These are phyloP conservation scores for Myopa tessellatipennis DNA, from an alignment of 2,888 invertebrate genomes.

Conservation along the genomic window DNA sequence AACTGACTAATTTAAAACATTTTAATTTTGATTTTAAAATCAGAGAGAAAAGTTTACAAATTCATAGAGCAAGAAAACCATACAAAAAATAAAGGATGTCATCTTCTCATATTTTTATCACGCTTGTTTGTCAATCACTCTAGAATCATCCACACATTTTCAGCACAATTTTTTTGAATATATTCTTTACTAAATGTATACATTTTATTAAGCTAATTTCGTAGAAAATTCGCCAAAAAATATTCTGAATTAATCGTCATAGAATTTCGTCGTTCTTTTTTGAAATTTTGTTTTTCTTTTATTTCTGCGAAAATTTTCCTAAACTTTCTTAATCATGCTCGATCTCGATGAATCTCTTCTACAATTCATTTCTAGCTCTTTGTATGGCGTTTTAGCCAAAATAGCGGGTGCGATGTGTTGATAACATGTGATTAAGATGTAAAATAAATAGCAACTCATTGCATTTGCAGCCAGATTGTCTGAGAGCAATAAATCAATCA, in stretches of 20 bases:
- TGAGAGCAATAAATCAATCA: constrained; percentile 17
- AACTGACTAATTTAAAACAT: neutral
- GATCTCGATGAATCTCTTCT: neutral
- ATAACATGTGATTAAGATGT: constrained; percentile 1
- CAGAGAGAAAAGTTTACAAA: neutral
- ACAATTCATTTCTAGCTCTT: neutral
- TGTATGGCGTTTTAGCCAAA: neutral
- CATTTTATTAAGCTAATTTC: neutral
- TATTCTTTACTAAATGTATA: neutral
- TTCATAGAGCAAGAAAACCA: neutral
- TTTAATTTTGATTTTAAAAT: neutral
- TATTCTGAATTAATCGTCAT: neutral
- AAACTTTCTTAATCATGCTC: neutral
- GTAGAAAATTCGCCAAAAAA: neutral
- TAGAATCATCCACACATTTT: constrained; percentile 17
- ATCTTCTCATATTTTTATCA: neutral
- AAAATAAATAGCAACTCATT: neutral
- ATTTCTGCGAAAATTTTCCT: constrained; percentile 8
- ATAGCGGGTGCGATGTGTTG: neutral
- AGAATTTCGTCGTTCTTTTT: neutral
- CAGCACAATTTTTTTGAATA: neutral
- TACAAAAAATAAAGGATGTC: neutral
- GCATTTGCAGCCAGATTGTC: constrained; percentile 26
- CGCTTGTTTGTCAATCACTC: constrained; percentile 19
- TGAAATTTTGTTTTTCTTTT: neutral